A percentile compares a stretch with the other conserved stretches of the same genome.
Conservation (phyloP, 1,140 invertebrate species). For the Trichonephila clavata region DNA sequence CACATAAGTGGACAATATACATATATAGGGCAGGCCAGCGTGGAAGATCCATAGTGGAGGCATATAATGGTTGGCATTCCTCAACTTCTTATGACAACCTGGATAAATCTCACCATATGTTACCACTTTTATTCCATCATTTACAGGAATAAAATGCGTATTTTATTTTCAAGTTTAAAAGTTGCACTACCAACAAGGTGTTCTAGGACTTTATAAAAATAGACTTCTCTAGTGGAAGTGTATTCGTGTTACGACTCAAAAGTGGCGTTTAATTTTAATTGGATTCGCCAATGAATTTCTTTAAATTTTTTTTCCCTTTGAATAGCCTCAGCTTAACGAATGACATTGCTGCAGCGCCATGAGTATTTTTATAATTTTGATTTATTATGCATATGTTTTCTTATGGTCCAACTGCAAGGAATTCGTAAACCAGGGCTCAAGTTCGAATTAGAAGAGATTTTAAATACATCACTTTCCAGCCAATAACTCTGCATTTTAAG, state of each 20-base stretch:
- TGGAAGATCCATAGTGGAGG: conserved; percentile 75
- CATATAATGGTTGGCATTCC: conserved; percentile 70
- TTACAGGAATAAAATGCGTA: conserved; percentile 71
- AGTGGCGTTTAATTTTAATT: conserved; percentile 37
- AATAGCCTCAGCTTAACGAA: conserved; percentile 18
- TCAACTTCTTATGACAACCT: conserved; percentile 60
- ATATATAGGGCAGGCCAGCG: conserved; percentile 76
- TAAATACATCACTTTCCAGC: not conserved
- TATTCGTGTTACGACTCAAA: conserved; percentile 56
- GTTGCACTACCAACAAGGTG: conserved; percentile 76
- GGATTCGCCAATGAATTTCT: conserved; percentile 1
- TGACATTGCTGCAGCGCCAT: conserved; percentile 12
- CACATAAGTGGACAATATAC: conserved; percentile 72
- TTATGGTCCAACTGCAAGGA: conserved; percentile 45
- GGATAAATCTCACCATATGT: conserved; percentile 76
- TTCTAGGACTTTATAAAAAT: conserved; percentile 77
- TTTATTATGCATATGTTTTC: conserved; percentile 36
- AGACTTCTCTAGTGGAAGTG: conserved; percentile 77
- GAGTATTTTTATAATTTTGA: conserved; percentile 21
- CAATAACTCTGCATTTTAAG: not conserved
- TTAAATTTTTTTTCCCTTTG: conserved; percentile 10
- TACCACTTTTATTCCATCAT: conserved; percentile 57
- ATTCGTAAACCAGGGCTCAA: conserved; percentile 41
- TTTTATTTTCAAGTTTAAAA: conserved; percentile 76
- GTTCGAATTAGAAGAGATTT: not conserved